phyloP scores from a whole-genome alignment of 2,113 vertebrate species.

The Myrmecobius fasciatus region DNA sequence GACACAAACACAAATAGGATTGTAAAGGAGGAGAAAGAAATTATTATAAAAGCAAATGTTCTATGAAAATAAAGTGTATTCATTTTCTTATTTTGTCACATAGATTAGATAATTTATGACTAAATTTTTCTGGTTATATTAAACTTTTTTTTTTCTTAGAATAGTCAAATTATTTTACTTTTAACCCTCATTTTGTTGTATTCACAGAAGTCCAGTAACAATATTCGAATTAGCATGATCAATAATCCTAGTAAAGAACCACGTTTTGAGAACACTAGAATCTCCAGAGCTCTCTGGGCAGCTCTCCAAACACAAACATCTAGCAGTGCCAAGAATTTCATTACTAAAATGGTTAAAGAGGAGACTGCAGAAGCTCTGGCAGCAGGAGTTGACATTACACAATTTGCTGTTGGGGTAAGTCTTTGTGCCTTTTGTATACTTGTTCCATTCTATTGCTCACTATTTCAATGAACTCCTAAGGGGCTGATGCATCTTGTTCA shows the following conservation, averaged over 20 bases:
- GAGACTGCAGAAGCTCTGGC: slow-evolving; percentile 89
- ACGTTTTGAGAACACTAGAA: slow-evolving; percentile 82
- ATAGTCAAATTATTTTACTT: neutral
- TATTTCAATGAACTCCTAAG: neutral
- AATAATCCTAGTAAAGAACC: slow-evolving; percentile 89
- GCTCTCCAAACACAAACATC: slow-evolving; percentile 95
- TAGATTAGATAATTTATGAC: neutral
- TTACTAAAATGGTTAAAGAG: slow-evolving; percentile 96
- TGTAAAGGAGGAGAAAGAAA: neutral
- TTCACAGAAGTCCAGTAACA: slow-evolving; percentile 92
- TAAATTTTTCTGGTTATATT: neutral
- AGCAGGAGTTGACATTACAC: slow-evolving; percentile 84
- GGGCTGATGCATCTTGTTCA: neutral
- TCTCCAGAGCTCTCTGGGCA: slow-evolving; percentile 93
- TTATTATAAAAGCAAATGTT: neutral
- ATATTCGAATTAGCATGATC: slow-evolving; percentile 93
- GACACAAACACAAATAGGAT: neutral
- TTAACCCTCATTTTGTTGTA: slow-evolving; percentile 55
- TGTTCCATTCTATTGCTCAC: neutral
- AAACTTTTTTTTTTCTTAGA: neutral
- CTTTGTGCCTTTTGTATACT: neutral
- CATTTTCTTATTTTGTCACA: neutral
- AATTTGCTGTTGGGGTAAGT: slow-evolving; percentile 96
- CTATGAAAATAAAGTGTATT: neutral
- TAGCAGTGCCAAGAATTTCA: slow-evolving; percentile 97